Evolutionary conservation across 2,113 vertebrate species (phyloP).

Genomic region (Edolisoma coerulescens): DNA sequence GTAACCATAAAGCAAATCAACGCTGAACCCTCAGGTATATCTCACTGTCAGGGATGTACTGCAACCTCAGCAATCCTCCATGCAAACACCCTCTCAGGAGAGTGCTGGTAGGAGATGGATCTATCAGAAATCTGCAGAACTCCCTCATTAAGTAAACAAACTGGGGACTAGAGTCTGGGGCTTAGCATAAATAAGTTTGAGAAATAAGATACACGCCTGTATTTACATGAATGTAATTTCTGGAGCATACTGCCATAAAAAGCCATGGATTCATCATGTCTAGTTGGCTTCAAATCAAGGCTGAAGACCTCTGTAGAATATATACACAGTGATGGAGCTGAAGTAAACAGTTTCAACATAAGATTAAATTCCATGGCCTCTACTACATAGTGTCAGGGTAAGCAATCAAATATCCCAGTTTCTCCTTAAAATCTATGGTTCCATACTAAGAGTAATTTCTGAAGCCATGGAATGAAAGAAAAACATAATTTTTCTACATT

Average conservation of each 20-base stretch:
- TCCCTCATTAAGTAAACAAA: background rate
- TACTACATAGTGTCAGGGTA: background rate
- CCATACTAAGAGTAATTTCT: background rate
- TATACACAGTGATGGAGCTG: background rate
- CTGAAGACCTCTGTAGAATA: background rate
- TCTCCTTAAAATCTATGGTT: background rate
- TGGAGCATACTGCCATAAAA: background rate
- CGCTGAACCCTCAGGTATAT: background rate
- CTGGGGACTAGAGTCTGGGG: rapidly evolving
- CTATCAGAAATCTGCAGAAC: background rate
- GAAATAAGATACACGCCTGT: background rate
- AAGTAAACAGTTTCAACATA: background rate
- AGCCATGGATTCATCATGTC: background rate
- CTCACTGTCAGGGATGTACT: background rate
- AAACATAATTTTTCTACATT: background rate
- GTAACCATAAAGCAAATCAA: background rate
- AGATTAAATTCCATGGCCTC: background rate
- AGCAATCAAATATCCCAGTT: background rate
- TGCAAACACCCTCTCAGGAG: background rate
- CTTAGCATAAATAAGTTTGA: background rate
- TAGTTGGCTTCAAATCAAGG: background rate
- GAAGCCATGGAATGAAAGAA: background rate
- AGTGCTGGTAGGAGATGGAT: background rate
- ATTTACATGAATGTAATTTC: background rate
- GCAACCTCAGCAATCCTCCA: background rate